A percentile compares a stretch with the other conserved stretches of the same genome.
Conservation (phyloP, 1,140 invertebrate species). For the Anastrepha ludens region DNA sequence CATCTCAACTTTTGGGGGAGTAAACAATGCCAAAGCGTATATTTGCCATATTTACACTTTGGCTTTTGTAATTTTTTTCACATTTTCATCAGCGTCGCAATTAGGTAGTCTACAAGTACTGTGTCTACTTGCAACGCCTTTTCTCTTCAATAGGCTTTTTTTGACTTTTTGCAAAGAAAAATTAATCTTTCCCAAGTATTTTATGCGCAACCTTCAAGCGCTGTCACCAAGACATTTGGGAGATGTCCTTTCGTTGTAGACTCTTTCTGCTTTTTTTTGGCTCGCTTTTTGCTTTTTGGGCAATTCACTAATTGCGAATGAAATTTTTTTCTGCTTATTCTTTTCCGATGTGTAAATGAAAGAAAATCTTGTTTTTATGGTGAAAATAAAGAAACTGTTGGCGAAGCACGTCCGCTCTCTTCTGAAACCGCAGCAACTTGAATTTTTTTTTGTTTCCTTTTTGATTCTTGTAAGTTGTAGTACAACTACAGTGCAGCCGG, state of each 20-base stretch:
- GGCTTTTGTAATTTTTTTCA: conserved; percentile 29
- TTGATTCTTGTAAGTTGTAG: too few species aligned
- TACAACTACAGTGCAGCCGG: too few species aligned
- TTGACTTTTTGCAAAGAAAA: neutral
- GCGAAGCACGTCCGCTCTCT: neutral
- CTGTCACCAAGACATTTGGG: neutral
- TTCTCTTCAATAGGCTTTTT: neutral
- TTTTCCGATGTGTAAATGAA: neutral
- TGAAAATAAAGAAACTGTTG: neutral
- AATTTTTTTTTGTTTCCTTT: neutral
- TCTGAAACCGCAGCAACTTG: neutral
- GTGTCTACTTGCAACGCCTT: neutral
- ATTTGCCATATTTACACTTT: conserved; percentile 52
- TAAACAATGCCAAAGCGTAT: conserved; percentile 39
- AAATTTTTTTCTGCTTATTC: neutral
- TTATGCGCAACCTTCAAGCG: conserved; percentile 9
- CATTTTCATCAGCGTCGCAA: conserved; percentile 8
- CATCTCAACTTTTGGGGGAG: neutral
- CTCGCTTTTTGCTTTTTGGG: neutral
- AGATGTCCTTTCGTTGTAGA: neutral
- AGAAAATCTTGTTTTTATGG: neutral
- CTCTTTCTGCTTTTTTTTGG: neutral
- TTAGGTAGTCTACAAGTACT: neutral
- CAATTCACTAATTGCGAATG: conserved; percentile 43
- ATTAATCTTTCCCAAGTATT: conserved; percentile 39